These are phyloP conservation scores for Erpornis zantholeuca DNA, from an alignment of 2,113 vertebrate species.

Conservation along the genomic window DNA sequence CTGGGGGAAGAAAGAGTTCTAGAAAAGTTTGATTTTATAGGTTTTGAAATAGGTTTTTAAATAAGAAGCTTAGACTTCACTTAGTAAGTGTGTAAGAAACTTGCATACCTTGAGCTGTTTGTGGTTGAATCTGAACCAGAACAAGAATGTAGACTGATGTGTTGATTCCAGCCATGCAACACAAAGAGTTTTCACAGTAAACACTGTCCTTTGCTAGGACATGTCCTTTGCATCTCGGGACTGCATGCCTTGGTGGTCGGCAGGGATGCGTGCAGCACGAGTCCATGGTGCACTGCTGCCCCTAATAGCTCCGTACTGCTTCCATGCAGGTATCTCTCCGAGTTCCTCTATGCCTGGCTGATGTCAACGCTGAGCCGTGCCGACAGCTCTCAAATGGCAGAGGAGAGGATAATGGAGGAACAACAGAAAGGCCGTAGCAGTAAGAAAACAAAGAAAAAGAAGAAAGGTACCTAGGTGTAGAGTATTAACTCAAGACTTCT, in stretches of 20 bases:
- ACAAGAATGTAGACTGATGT: rapidly evolving
- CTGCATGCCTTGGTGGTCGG: rapidly evolving
- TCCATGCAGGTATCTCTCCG: conserved; percentile 89
- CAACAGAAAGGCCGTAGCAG: conserved; percentile 96
- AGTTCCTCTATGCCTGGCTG: conserved; percentile 97
- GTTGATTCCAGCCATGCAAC: not conserved
- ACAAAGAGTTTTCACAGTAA: not conserved
- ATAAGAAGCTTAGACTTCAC: not conserved
- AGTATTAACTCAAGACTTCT: not conserved
- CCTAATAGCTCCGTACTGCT: rapidly evolving
- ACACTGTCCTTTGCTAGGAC: not conserved
- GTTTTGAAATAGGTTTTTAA: not conserved
- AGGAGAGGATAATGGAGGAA: conserved; percentile 95
- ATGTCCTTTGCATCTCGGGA: not conserved
- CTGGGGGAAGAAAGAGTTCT: not conserved
- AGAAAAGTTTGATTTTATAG: not conserved
- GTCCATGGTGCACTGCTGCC: rapidly evolving
- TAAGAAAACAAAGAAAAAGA: conserved; percentile 99
- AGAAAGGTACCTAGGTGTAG: conserved; percentile 82
- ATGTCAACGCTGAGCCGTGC: conserved; percentile 98
- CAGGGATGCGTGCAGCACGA: rapidly evolving
- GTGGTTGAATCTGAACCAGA: not conserved
- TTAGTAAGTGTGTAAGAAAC: not conserved
- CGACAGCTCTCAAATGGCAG: conserved; percentile 96
- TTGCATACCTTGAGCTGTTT: not conserved